Evolutionary conservation across 1,140 invertebrate genomes (phyloP).

Genomic region (Tigriopus japonicus): DNA sequence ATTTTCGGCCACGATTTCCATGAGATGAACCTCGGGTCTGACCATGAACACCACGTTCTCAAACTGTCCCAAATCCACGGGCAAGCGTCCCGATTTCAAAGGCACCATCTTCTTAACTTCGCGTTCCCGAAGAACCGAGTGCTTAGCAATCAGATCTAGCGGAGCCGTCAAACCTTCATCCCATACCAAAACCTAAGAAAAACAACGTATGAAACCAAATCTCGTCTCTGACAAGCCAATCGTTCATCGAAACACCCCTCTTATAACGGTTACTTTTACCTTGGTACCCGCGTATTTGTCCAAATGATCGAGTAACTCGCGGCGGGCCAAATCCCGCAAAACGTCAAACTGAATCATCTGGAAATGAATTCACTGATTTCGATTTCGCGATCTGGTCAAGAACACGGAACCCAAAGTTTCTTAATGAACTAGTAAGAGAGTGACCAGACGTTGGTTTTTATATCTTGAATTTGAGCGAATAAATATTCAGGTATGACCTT

Average conservation of each 20-base stretch:
- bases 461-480: too few relatives aligned
- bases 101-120: conserved; percentile 58
- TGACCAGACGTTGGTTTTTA: too few relatives aligned
- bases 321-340: background rate
- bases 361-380: too few relatives aligned
- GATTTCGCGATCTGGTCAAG: too few relatives aligned
- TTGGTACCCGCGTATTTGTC: conserved; percentile 16
- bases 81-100: conserved; percentile 42
- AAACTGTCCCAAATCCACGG: conserved; percentile 33
- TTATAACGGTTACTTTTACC: background rate
- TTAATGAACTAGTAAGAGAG: too few relatives aligned
- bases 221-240: too few relatives aligned
- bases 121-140: conserved; percentile 53
- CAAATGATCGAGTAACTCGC: background rate
- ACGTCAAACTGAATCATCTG: conserved; percentile 2
- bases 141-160: conserved; percentile 64
- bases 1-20: conserved; percentile 68
- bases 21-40: conserved; percentile 53
- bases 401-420: too few relatives aligned
- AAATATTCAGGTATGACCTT: too few relatives aligned
- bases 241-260: too few relatives aligned
- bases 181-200: conserved; percentile 49
- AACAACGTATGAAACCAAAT: too few relatives aligned
- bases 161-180: conserved; percentile 71
- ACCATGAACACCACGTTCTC: conserved; percentile 75